Evolutionary conservation across 2,888 invertebrate species (phyloP), one percentile per base, ranked within the genome.

Genomic region (Stenchaetothrips biformis): DNA sequence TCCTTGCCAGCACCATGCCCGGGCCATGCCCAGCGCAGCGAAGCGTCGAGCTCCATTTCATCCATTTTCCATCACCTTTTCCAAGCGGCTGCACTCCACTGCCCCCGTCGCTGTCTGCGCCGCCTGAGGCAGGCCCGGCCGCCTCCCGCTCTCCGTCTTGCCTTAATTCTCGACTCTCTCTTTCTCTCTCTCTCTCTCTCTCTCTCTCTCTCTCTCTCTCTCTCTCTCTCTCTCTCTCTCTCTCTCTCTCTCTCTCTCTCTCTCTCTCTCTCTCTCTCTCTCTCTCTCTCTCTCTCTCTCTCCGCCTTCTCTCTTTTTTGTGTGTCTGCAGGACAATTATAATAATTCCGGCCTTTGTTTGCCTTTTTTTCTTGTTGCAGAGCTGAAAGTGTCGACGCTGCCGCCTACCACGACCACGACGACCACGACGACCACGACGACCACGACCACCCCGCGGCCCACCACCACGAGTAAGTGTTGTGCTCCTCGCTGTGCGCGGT

Each of bases 1-100:
- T 37, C 37, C 37, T 37, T 37, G 37, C 37, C 4, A 37, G 37
- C 4, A 4, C 37, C 37, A 37, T 37, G 37, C 37, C 21, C 9
- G 21, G 7, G 25, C 67, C 67, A 7, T 25, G 67, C 7, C 21
- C 67, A 25, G 67, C 67, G 67, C 67, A 67, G 25, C 67, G 67
- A 25, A 74, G 67, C 67, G 21, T 74, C 67, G 67, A 74, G 67
- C 67, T 74, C 67, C 21, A 25, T 74, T 74, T 74, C 67, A 74
- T 74, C 67, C 67, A 74, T 74, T 74, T 74, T 74, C 67, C 25
- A 74, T 74, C 67, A 74, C 67, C 67, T 74, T 74, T 74, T 74
- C 67, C 67, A 25, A 74, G 67, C 67, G 21, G 25, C 25, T 74
- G 67, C 67, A 74, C 67, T 74, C 67, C 67, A 74, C 67, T 74